Base-by-base conservation (phyloP, 1,140 invertebrate species). In the Ruditapes philippinarum region DNA sequence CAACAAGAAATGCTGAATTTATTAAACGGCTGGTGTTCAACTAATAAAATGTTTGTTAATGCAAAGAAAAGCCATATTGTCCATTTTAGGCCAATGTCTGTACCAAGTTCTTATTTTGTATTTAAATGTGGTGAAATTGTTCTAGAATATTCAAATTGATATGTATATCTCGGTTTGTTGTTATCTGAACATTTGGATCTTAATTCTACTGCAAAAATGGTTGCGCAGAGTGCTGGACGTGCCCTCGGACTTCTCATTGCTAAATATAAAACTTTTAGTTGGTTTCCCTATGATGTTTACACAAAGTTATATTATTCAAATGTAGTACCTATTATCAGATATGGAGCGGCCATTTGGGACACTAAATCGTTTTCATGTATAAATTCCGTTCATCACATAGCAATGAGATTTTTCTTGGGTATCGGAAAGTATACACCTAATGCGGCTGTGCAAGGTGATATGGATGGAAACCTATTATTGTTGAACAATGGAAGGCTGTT, bases 111-210 rank as follows among this genome's bases (percentile, higher is more conserved):
- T 0, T 25, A 79, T 17, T 88, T 88, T 38, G 22, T 54, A 17
- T 88, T 68, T 57, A 76, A 38, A 9, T 25, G 25, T 68, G 62
- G 62, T 70, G 9, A 70, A 25, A 33, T 9, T 49, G 14, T 33
- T 28, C 3, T 84, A n/a, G 25, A 70, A 28, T 33, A 25, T 25
- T 22, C 9, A 4, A 31, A 33, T n/a, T 0, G n/a, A 33, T 70
- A 84, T 84, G 45, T 45, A n/a, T 84, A 84, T 33, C 45, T 84
- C 9, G 81, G 62, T 14, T 19, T 84, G 7, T 36, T n/a, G 0
- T 33, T 54, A 12, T 31, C 45, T n/a, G 76, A 60, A 36, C 31
- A 57, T 57, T 19, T 80, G 0, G 76, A 80, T 57, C 57, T 17
- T 57, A 80, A 54, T 80, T 19, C 57, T 0, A 54, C 36, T 19